Conservation (phyloP, 2,888 invertebrate species). For the Aphelenchoides bicaudatus region DNA sequence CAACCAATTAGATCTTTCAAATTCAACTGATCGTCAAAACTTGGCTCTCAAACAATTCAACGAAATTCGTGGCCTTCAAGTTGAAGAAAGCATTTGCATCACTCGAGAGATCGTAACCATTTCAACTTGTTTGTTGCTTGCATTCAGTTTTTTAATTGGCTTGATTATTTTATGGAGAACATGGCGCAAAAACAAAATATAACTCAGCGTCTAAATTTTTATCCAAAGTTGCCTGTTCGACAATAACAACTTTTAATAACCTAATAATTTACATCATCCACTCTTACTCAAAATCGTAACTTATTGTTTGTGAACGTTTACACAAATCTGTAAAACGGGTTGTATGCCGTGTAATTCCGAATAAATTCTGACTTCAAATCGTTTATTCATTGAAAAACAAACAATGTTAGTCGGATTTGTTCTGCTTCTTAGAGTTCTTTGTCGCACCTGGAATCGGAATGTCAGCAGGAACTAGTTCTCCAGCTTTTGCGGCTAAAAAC, state of each 20-base stretch:
- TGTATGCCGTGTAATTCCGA: background rate
- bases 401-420: background rate
- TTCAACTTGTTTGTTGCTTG: background rate
- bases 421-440: slow-evolving; percentile 2
- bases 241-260: too few relatives aligned
- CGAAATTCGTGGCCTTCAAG: background rate
- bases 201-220: background rate
- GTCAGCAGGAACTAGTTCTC: slow-evolving; percentile 19
- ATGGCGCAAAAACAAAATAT: background rate
- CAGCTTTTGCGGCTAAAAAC: slow-evolving; percentile 13
- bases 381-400: background rate
- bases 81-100: background rate
- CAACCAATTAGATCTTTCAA: background rate
- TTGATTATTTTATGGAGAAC: background rate
- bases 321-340: slow-evolving; percentile 3
- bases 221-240: too few relatives aligned
- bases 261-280: too few relatives aligned
- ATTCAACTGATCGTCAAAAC: background rate
- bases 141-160: background rate
- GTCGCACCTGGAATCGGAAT: slow-evolving; percentile 20
- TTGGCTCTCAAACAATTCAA: background rate
- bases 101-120: background rate
- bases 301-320: too few relatives aligned
- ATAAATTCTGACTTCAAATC: slow-evolving; percentile 1
- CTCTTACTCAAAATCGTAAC: too few relatives aligned